These are phyloP conservation scores for Brenthis hecate DNA, from an alignment of 2,888 invertebrate genomes.

Conservation along the genomic window DNA sequence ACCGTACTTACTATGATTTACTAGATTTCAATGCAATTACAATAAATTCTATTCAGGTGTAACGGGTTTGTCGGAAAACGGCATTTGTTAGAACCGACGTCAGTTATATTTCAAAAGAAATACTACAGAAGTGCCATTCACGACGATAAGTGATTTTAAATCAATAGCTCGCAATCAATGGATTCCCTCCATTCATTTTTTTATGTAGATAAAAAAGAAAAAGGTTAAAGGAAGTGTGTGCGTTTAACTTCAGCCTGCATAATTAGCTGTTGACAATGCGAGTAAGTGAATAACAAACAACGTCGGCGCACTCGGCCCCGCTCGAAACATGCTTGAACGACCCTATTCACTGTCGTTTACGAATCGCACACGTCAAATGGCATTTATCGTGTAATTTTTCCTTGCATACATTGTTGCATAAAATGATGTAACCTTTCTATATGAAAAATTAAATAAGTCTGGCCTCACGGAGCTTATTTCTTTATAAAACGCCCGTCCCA, in stretches of 20 bases:
- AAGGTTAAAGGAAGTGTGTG: slow-evolving; percentile 42
- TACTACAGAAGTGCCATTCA: slow-evolving; percentile 37
- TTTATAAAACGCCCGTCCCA: slow-evolving; percentile 55
- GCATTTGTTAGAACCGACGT: slow-evolving; percentile 35
- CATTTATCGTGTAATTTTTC: slow-evolving; percentile 21
- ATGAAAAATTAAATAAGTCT: slow-evolving; percentile 24
- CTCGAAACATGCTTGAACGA: slow-evolving; percentile 36
- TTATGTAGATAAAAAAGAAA: slow-evolving; percentile 36
- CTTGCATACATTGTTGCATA: slow-evolving; percentile 26
- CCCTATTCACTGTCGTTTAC: slow-evolving; percentile 21
- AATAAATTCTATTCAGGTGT: slow-evolving; percentile 38
- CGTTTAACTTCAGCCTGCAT: slow-evolving; percentile 42
- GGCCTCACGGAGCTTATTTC: slow-evolving; percentile 8
- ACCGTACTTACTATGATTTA: slow-evolving; percentile 35
- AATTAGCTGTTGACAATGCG: slow-evolving; percentile 45
- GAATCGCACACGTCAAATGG: slow-evolving; percentile 26
- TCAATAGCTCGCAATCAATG: slow-evolving; percentile 39
- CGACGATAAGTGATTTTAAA: slow-evolving; percentile 37
- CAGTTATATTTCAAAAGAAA: slow-evolving; percentile 37
- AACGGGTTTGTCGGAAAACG: slow-evolving; percentile 36
- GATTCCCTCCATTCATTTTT: slow-evolving; percentile 35
- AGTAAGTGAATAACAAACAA: slow-evolving; percentile 47
- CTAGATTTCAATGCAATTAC: slow-evolving; percentile 39
- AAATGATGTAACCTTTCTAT: slow-evolving; percentile 33
- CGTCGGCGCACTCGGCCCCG: slow-evolving; percentile 37